Conservation (phyloP, 1,140 invertebrate genomes). For the Drosophila cardini region DNA sequence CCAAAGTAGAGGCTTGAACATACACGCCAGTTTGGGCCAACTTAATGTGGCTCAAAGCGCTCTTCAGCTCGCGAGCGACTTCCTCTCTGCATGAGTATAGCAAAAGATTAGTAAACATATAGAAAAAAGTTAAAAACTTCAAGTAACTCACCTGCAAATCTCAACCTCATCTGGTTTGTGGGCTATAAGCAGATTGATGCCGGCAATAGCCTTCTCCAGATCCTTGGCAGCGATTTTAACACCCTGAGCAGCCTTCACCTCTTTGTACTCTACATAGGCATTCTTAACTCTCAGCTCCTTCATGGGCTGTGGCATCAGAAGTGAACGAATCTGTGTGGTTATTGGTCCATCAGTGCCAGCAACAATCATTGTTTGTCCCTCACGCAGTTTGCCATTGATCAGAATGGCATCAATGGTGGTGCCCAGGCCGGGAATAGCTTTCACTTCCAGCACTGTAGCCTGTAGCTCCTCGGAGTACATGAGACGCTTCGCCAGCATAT, state of each 20-base stretch:
- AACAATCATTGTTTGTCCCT: conserved; percentile 97
- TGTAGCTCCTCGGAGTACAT: conserved; percentile 97
- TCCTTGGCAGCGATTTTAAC: conserved; percentile 99
- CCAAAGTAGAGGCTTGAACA: conserved; percentile 99
- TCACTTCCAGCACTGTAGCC: conserved; percentile 99
- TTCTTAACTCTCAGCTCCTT: conserved; percentile 99
- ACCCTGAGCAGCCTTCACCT: conserved; percentile 97
- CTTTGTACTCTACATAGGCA: conserved; percentile 97
- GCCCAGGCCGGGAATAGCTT: conserved; percentile 98
- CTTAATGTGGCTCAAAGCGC: conserved; percentile 96
- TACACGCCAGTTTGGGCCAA: conserved; percentile 97
- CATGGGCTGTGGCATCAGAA: conserved; percentile 98
- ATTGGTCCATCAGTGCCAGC: conserved; percentile 99
- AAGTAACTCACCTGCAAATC: conserved; percentile 86
- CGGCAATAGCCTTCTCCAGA: conserved; percentile 98
- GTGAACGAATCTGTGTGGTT: conserved; percentile 97
- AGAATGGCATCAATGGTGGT: conserved; percentile 99
- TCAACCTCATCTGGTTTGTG: conserved; percentile 97
- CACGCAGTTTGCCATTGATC: conserved; percentile 96
- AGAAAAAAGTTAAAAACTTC: background rate
- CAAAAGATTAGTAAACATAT: background rate
- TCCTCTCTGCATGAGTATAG: conserved; percentile 87
- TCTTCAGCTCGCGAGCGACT: conserved; percentile 92
- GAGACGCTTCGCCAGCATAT: conserved; percentile 94
- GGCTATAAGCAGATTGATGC: conserved; percentile 94